Base-by-base conservation (phyloP, 2,797 vertebrate species). In the Hephaestus fuliginosus region DNA sequence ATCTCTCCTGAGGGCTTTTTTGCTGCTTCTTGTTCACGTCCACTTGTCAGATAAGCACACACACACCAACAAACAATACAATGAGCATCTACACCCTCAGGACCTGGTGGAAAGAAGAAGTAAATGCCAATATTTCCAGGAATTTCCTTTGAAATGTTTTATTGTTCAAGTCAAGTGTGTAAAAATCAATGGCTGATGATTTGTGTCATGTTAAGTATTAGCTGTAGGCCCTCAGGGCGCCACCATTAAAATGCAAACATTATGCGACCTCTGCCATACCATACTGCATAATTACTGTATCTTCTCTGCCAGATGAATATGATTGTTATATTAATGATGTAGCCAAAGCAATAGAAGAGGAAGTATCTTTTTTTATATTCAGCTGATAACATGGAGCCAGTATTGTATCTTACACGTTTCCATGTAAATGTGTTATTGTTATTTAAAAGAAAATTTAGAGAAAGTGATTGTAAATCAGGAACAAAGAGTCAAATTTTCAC, bases 101-200 rank as follows among this genome's bases (percentile, higher is more conserved):
- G 86, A 83, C 80, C 72, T 78, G 69, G 13, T 63, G 14, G 25
- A 83, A 71, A 84, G 86, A 89, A 56, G 62, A 90, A 93, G 91
- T 89, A 96, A 96, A 95, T 91, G 94, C 90, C 95, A 96, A 85
- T 88, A 94, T 93, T 93, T 95, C 91, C 91, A 90, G 92, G 88
- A 81, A 89, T 88, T 86, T 92, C 61, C 74, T 81, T 82, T 63
- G 76, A 90, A 91, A 82, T 86, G 83, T 90, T 88, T 93, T 89
- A 95, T 88, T 90, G 91, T 83, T 81, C 49, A 86, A 85, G 91
- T 92, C 77, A 82, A 90, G 91, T 86, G 30, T 90, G 85, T 85
- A 70, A 90, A 33, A 91, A 93, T 88, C 85, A 81, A 89, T 74
- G 80, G 51, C 55, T 82, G 82, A 69, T 81, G 79, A 73, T 78